Percentiles rank a stretch among this genome's conserved stretches.
These are phyloP conservation scores for Epirrhoe tristata DNA, from an alignment of 2,888 invertebrate species.

Conservation along the genomic window DNA sequence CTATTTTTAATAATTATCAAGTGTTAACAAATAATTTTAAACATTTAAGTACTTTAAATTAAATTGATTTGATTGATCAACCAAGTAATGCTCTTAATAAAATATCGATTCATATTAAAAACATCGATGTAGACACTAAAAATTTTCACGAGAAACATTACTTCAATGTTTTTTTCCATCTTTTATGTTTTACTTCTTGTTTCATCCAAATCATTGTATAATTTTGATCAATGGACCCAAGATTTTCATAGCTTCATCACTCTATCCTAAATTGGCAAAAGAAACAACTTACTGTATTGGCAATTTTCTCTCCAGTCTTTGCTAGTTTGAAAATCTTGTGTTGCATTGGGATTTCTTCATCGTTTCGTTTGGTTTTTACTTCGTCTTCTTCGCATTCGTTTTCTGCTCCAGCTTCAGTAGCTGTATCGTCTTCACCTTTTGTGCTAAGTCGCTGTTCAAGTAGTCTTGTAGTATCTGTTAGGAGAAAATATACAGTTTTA, in stretches of 20 bases:
- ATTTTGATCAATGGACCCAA: no score
- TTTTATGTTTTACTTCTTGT: neutral
- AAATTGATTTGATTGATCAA: no score
- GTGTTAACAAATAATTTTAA: no score
- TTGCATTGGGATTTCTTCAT: neutral
- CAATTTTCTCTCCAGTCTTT: neutral
- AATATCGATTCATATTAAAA: no score
- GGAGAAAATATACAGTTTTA: slow-evolving; percentile 26
- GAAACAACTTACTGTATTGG: neutral
- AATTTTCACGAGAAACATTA: neutral
- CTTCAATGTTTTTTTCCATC: no score
- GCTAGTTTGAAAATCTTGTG: neutral
- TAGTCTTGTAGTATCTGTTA: slow-evolving; percentile 73
- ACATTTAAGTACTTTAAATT: no score
- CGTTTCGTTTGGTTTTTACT: neutral
- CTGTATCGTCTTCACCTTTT: slow-evolving; percentile 71
- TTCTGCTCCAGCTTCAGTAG: slow-evolving; percentile 66
- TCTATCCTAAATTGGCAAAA: neutral
- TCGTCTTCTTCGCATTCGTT: slow-evolving; percentile 56
- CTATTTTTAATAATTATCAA: no score
- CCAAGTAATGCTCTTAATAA: no score
- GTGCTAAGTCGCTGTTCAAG: slow-evolving; percentile 66
- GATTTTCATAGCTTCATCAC: neutral
- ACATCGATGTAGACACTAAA: no score
- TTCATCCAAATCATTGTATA: neutral